Evolutionary conservation across 2,113 vertebrate species (phyloP).

Genomic region (Trachemys scripta): DNA sequence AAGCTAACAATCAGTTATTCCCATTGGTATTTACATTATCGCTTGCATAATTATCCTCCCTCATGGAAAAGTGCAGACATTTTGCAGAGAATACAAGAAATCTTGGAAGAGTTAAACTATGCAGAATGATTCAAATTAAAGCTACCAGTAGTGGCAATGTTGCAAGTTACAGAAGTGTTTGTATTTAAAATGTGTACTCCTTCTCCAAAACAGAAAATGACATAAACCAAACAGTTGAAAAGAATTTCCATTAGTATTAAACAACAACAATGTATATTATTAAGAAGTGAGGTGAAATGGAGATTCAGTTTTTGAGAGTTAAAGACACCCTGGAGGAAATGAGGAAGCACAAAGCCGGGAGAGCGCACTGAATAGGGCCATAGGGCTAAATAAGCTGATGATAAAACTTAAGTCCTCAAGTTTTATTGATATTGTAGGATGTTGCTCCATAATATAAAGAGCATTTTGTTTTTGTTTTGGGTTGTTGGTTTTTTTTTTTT

Average conservation of each 20-base stretch:
- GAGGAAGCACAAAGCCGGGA: neutral
- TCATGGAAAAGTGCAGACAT: accelerated
- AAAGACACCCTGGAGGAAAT: neutral
- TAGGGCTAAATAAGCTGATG: neutral
- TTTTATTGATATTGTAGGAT: neutral
- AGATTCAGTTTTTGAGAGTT: neutral
- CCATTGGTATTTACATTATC: neutral
- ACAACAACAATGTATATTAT: neutral
- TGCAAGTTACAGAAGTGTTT: neutral
- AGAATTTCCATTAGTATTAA: neutral
- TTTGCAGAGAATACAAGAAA: conserved; percentile 24
- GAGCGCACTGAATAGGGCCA: neutral
- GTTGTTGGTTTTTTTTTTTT: neutral
- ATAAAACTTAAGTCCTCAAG: neutral
- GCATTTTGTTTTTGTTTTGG: too few species aligned
- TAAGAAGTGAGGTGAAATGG: neutral
- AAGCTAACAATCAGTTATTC: neutral
- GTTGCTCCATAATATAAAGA: neutral
- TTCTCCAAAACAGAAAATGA: neutral
- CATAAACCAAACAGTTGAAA: neutral
- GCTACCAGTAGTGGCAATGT: neutral
- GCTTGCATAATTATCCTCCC: conserved; percentile 28
- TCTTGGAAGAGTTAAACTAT: neutral
- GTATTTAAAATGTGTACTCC: neutral
- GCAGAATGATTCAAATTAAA: neutral